Base-by-base conservation (phyloP, 2,888 invertebrate species). In the Eilema sororculum region DNA sequence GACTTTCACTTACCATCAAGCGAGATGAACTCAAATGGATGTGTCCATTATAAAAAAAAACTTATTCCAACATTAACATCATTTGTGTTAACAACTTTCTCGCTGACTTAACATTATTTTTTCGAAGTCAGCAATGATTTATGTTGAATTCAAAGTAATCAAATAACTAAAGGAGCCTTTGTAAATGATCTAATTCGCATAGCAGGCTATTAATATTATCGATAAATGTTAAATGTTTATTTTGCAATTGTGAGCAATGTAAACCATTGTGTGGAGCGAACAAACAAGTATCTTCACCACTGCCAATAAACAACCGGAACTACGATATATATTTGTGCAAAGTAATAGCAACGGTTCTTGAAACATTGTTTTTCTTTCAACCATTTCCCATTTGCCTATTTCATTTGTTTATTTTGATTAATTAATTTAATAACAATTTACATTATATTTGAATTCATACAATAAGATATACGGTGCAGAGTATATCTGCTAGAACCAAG, bases 171-270 rank as follows among this genome's bases (percentile, higher is more conserved):
- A 16, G 16, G 16, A 5, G 16, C 16, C 16, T 41, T 16, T n/a
- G n/a, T 46, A 46, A 20, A 20, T 46, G 20, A n/a, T n/a, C n/a
- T n/a, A 46, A 46, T n/a, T 52, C 52, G 6, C 52, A 52, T 9
- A 52, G 20, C n/a, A 52, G 20, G 20, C 46, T 46, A 6, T 46
- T 20, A 46, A 20, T 20, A 20, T 8, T 52, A 52, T 52, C n/a
- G n/a, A 52, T n/a, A n/a, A 52, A 52, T n/a, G n/a, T 52, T n/a
- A n/a, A 52, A 52, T 52, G 52, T n/a, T 52, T 52, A 52, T 52
- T 52, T n/a, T 52, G 52, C 9, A n/a, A 52, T 52, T 52, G 52
- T 2, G n/a, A 52, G 52, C 5, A 52, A 52, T 52, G 52, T n/a
- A 52, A 52, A 52, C 20, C 52, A 52, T 52, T 52, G 9, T 8